These are phyloP conservation scores for Petrocephalus sullivani DNA, from an alignment of 2,797 vertebrate genomes.

Conservation along the genomic window DNA sequence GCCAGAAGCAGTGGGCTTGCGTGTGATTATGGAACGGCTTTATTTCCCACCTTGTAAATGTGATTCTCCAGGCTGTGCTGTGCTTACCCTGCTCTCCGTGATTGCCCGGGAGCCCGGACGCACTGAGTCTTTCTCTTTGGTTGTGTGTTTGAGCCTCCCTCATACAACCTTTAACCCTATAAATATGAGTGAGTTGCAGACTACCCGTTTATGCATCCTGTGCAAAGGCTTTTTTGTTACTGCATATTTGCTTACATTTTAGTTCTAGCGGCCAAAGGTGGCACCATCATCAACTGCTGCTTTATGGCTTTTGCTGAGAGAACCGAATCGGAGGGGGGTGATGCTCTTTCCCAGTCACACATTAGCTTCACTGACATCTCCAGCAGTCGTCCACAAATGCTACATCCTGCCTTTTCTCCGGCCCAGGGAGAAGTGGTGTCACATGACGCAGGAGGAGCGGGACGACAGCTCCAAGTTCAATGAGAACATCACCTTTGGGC, in stretches of 20 bases:
- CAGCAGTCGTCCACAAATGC: background rate
- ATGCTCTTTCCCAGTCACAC: background rate
- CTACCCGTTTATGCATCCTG: background rate
- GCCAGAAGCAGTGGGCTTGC: background rate
- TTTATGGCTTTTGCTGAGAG: background rate
- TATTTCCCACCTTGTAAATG: background rate
- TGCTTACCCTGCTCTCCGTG: background rate
- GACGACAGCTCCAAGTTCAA: conserved; percentile 88
- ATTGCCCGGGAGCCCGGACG: background rate
- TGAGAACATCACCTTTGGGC: conserved; percentile 96
- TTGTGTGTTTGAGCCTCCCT: background rate
- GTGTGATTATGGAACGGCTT: background rate
- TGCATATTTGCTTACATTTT: background rate
- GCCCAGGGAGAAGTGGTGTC: conserved; percentile 92
- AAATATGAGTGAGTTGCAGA: background rate
- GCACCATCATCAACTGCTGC: background rate
- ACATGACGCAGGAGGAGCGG: conserved; percentile 92
- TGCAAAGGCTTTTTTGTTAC: background rate
- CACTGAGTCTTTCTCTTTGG: background rate
- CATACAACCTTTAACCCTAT: background rate
- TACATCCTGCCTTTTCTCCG: conserved; percentile 23
- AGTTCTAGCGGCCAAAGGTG: background rate
- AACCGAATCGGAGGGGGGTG: background rate
- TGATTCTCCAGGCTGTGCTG: background rate
- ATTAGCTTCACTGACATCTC: background rate